These are phyloP conservation scores for Drosophila neutralis DNA, from an alignment of 2,888 invertebrate genomes.

Conservation along the genomic window DNA sequence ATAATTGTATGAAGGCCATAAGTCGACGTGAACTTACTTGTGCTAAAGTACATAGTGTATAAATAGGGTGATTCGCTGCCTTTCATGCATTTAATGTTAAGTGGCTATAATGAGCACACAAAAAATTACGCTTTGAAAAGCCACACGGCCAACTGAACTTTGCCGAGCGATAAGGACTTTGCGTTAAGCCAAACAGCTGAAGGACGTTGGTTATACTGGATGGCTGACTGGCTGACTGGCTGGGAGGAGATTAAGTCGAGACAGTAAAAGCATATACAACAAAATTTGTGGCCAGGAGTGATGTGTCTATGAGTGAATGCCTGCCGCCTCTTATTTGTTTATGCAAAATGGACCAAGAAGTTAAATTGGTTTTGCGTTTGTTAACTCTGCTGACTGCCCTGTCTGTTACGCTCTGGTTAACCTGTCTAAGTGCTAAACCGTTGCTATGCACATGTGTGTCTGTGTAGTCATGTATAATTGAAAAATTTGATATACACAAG, in stretches of 20 bases:
- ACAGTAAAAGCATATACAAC: conserved; percentile 47
- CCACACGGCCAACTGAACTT: conserved; percentile 30
- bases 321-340: conserved; percentile 67
- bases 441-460: conserved; percentile 26
- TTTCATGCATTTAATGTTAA: conserved; percentile 72
- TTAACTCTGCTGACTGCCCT: conserved; percentile 64
- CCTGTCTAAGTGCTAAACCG: conserved; percentile 50
- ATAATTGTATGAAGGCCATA: conserved; percentile 4
- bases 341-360: conserved; percentile 73
- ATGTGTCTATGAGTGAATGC: conserved; percentile 2
- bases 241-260: conserved; percentile 7
- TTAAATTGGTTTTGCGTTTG: conserved; percentile 77
- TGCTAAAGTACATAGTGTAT: conserved; percentile 11
- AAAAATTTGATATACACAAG: conserved; percentile 46
- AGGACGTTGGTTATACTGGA: background rate
- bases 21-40: conserved; percentile 14
- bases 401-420: conserved; percentile 52
- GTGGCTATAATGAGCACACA: conserved; percentile 74
- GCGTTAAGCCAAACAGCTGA: background rate
- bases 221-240: conserved; percentile 1
- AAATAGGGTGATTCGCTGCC: conserved; percentile 41
- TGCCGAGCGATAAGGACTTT: conserved; percentile 39
- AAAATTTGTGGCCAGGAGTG: conserved; percentile 3
- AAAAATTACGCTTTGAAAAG: conserved; percentile 66
- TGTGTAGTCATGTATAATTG: conserved; percentile 40